These are phyloP conservation scores for Patiria pectinifera DNA, from an alignment of 53 echinoderm and acorn worm species.

Conservation along the genomic window DNA sequence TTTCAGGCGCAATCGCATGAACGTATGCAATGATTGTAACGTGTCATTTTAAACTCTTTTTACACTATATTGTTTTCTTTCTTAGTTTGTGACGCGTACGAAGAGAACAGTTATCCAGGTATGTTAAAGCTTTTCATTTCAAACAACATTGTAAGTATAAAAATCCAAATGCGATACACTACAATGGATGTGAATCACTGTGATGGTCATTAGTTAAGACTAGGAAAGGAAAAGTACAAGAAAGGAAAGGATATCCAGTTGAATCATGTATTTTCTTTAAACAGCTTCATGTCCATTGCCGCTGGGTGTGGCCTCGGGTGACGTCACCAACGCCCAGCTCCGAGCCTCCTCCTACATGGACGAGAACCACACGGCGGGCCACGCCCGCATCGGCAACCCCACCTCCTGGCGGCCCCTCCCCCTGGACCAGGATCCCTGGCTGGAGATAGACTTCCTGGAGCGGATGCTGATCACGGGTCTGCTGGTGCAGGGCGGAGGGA, in stretches of 20 bases:
- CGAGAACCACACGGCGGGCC: slow-evolving; percentile 67
- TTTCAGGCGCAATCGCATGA: too few species aligned
- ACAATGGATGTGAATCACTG: too few species aligned
- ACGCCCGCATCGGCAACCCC: slow-evolving; percentile 73
- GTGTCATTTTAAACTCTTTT: background rate
- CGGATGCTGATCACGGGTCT: slow-evolving; percentile 88
- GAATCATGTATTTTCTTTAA: background rate
- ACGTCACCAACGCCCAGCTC: slow-evolving; percentile 69
- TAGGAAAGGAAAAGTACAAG: too few species aligned
- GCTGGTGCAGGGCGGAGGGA: slow-evolving; percentile 79
- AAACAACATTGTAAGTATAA: background rate
- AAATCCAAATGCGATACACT: too few species aligned
- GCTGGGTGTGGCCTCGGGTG: slow-evolving; percentile 82
- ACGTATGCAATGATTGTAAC: too few species aligned
- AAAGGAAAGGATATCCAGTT: too few species aligned
- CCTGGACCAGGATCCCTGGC: slow-evolving; percentile 59
- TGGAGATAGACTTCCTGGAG: slow-evolving; percentile 74
- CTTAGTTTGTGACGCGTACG: slow-evolving; percentile 84
- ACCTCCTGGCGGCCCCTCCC: slow-evolving; percentile 76
- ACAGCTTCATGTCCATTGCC: slow-evolving; percentile 89
- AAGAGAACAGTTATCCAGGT: slow-evolving; percentile 79
- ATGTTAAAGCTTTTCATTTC: background rate
- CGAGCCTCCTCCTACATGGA: slow-evolving; percentile 78
- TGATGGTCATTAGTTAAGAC: too few species aligned
- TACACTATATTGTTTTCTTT: background rate